Base-by-base conservation (phyloP, 2,888 invertebrate genomes). In the Mesorhabditis belari region DNA sequence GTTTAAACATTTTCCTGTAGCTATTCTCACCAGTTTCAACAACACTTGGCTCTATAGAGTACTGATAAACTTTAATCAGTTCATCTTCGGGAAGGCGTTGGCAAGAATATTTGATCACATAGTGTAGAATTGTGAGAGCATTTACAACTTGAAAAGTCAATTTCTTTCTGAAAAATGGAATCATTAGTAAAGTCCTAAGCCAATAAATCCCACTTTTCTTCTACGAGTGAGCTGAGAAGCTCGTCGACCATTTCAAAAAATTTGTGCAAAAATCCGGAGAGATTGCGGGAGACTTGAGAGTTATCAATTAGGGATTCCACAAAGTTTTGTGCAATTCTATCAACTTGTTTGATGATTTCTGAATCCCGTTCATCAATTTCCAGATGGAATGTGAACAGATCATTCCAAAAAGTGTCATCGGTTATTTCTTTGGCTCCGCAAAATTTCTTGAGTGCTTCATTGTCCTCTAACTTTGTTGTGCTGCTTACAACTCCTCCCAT, bases 61-160 rank as follows among this genome's bases (percentile, higher is more conserved):
- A n/a, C n/a, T n/a, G n/a, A n/a, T n/a, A n/a, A n/a, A n/a, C n/a
- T n/a, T n/a, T n/a, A n/a, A n/a, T n/a, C n/a, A n/a, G n/a, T 51
- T 21, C 17, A 19, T 51, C 17, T 82, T 95, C 94, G 0, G 89
- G 89, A 17, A 92, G 87, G 74, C 89, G 89, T 82, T 95, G 92
- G 17, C 92, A 89, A 49, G 95, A 85, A 81, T 91, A 94, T 82
- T 94, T 94, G 63, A 87, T 69, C 87, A 89, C 76, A 72, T 83
- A 83, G 12, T 94, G 87, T 62, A 94, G 88, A 26, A 93, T 89
- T 79, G 93, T 92, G 55, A 98, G 83, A 0, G 91, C 90, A 83
- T 96, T 96, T 83, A 90, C 91, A 0, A 91, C 89, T 82, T 95
- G 94, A 92, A 93, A 94, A 57, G 90, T 89, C 75, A 92, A 88